These are phyloP conservation scores for Rhinoraja longicauda DNA, from an alignment of 2,797 vertebrate species.

Conservation along the genomic window DNA sequence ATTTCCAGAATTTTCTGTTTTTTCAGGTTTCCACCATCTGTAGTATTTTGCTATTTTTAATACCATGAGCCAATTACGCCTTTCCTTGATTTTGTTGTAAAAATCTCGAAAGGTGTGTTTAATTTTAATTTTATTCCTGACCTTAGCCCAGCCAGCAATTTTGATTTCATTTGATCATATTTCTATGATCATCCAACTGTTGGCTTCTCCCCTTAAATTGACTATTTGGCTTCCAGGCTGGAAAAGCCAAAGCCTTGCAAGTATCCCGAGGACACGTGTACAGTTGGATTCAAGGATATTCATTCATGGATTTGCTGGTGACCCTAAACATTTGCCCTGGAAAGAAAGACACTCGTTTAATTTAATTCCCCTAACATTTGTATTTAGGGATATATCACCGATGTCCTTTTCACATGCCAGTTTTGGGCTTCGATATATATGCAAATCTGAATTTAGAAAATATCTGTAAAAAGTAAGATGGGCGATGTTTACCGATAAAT, in stretches of 20 bases:
- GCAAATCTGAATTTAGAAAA: neutral
- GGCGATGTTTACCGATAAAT: neutral
- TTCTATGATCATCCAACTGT: neutral
- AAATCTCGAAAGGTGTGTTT: neutral
- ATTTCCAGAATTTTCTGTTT: no score
- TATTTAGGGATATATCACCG: no score
- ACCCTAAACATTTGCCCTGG: neutral
- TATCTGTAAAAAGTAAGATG: neutral
- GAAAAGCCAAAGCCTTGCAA: neutral
- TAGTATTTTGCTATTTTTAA: neutral
- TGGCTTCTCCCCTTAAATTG: neutral
- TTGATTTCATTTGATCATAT: neutral
- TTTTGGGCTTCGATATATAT: neutral
- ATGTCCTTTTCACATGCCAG: neutral
- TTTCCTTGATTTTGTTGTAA: neutral
- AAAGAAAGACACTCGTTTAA: neutral
- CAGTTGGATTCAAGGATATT: no score
- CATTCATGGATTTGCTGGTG: neutral
- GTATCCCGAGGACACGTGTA: neutral
- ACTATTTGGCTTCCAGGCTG: neutral
- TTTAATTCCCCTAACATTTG: neutral
- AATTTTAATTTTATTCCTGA: neutral
- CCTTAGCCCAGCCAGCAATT: neutral
- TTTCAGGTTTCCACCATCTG: no score
- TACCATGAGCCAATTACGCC: neutral